phyloP scores from a whole-genome alignment of 2,797 vertebrate species.

The Premnoplex brunnescens region DNA sequence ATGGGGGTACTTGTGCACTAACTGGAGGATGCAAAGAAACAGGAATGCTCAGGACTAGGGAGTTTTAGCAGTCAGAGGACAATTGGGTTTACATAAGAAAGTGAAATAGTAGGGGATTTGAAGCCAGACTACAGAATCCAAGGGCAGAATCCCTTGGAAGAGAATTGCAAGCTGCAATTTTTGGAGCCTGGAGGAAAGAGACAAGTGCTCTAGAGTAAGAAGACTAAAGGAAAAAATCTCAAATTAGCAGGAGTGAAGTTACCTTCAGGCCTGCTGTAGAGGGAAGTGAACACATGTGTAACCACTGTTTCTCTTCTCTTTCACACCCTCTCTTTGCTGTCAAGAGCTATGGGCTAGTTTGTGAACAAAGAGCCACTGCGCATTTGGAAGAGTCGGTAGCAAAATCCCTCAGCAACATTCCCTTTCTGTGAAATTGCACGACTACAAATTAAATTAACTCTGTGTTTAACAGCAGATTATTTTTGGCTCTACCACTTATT shows the following conservation, averaged over 20 bases:
- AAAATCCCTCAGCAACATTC: not conserved
- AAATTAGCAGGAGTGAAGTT: not conserved
- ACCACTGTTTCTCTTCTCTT: not conserved
- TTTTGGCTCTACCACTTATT: conserved; percentile 19
- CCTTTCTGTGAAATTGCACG: not conserved
- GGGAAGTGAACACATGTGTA: not conserved
- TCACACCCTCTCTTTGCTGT: not conserved
- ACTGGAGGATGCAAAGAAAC: not conserved
- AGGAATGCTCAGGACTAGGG: not conserved
- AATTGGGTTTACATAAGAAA: not conserved
- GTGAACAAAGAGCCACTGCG: not conserved
- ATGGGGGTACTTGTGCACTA: not conserved
- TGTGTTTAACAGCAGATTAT: conserved; percentile 7
- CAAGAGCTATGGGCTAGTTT: not conserved
- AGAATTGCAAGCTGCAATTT: not conserved
- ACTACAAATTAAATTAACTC: conserved; percentile 12
- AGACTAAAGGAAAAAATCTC: not conserved
- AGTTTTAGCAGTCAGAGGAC: not conserved
- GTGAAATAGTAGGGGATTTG: not conserved
- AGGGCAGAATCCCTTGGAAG: not conserved
- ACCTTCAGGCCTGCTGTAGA: not conserved
- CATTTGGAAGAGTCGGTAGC: not conserved
- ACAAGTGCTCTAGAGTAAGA: not conserved
- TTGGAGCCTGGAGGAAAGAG: not conserved
- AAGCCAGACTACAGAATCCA: not conserved